These are phyloP conservation scores for Microdon myrmicae DNA, from an alignment of 2,888 invertebrate species.

Conservation along the genomic window DNA sequence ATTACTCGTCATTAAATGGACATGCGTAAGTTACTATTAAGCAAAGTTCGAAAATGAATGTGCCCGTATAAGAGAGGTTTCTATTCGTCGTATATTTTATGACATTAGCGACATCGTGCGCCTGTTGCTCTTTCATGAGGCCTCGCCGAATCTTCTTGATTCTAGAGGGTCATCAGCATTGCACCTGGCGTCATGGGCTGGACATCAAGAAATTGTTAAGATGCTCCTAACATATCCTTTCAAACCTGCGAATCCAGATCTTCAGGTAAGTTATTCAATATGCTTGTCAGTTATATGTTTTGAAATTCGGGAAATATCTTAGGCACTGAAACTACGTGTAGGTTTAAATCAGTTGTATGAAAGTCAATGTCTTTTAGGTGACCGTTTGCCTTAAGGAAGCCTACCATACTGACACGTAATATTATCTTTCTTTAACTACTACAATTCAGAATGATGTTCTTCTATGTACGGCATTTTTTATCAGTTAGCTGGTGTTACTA, in stretches of 20 bases:
- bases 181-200: conserved; percentile 94
- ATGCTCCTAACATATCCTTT: conserved; percentile 84
- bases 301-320: too few relatives aligned
- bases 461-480: too few relatives aligned
- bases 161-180: conserved; percentile 91
- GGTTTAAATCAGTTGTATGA: too few relatives aligned
- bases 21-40: conserved; percentile 76
- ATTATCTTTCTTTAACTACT: too few relatives aligned
- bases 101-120: conserved; percentile 84
- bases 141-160: conserved; percentile 89
- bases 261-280: conserved; percentile 71
- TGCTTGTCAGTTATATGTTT: not conserved
- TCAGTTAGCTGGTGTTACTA: too few relatives aligned
- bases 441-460: too few relatives aligned
- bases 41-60: not conserved
- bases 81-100: not conserved
- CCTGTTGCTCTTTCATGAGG: conserved; percentile 80
- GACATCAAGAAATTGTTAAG: conserved; percentile 87
- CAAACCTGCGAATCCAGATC: conserved; percentile 86
- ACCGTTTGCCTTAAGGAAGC: too few relatives aligned
- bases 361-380: too few relatives aligned
- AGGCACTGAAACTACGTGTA: too few relatives aligned
- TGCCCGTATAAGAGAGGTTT: not conserved
- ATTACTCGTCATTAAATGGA: conserved; percentile 93
- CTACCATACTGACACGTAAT: too few relatives aligned